phyloP scores from a whole-genome alignment of 2,113 vertebrate genomes.

The Stigmatopora nigra region DNA sequence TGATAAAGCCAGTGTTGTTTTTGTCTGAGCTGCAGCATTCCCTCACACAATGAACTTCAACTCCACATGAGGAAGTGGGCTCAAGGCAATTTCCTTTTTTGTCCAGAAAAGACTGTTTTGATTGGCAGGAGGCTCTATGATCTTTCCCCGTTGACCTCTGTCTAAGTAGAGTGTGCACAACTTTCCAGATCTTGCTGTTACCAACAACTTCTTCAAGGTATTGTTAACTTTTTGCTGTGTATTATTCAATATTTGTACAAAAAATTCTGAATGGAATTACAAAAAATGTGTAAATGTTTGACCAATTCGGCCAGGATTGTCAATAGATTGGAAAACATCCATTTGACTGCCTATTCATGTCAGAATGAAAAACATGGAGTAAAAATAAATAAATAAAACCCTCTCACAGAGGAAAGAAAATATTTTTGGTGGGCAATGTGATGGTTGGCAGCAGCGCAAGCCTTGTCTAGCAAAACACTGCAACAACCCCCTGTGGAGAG shows the following conservation, averaged over 20 bases:
- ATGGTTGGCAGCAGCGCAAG: conserved; percentile 46
- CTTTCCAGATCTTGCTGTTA: neutral
- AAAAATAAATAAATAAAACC: conserved; percentile 14
- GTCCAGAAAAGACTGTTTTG: conserved; percentile 4
- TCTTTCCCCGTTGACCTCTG: neutral
- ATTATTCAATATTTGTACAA: neutral
- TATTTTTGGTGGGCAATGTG: conserved; percentile 42
- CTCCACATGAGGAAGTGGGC: conserved; percentile 5
- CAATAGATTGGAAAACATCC: conserved; percentile 6
- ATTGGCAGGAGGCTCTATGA: conserved; percentile 1
- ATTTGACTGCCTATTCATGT: conserved; percentile 19
- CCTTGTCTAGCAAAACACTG: conserved; percentile 36
- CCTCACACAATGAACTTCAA: conserved; percentile 2
- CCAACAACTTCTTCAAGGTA: neutral
- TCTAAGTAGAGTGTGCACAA: neutral
- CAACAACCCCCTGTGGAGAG: conserved; percentile 41
- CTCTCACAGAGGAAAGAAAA: conserved; percentile 1
- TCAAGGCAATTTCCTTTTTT: conserved; percentile 10
- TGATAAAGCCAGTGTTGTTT: conserved; percentile 2
- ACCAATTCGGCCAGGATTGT: conserved; percentile 15
- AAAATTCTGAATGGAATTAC: neutral
- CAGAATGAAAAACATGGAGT: conserved; percentile 27
- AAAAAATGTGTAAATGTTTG: neutral
- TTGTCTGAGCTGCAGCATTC: conserved; percentile 6
- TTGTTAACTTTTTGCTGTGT: neutral